Evolutionary conservation across 1,140 invertebrate genomes (phyloP).

Genomic region (Augochlora pura): DNA sequence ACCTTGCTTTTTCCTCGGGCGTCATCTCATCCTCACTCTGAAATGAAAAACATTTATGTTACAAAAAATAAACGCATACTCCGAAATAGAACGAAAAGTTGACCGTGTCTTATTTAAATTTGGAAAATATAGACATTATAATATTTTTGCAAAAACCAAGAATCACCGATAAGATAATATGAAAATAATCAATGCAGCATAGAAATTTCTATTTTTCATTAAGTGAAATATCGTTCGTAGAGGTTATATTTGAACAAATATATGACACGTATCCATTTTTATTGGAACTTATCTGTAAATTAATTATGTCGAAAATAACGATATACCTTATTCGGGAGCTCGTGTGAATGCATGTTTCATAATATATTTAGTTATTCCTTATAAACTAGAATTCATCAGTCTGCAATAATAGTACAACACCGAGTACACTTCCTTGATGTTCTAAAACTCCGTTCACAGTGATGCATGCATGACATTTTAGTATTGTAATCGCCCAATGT

Average conservation of each 20-base stretch:
- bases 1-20: conserved; percentile 86
- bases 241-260: conserved; percentile 52
- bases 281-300: neutral
- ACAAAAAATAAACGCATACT: conserved; percentile 15
- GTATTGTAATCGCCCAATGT: neutral
- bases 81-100: conserved; percentile 1
- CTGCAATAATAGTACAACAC: conserved; percentile 32
- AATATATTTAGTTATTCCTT: conserved; percentile 26
- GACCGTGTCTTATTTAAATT: neutral
- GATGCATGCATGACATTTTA: neutral
- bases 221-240: conserved; percentile 7
- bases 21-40: conserved; percentile 87
- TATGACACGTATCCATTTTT: neutral
- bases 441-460: conserved; percentile 35
- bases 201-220: conserved; percentile 2
- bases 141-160: too few relatives aligned
- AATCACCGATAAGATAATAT: neutral
- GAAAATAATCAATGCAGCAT: neutral
- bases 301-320: conserved; percentile 5
- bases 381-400: conserved; percentile 49
- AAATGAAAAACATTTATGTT: conserved; percentile 68
- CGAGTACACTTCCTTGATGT: conserved; percentile 12
- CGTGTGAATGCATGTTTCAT: conserved; percentile 66
- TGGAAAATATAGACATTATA: neutral
- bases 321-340: conserved; percentile 69